Evolutionary conservation across 2,113 vertebrate species (phyloP).

Genomic region (Cyanoramphus novaezelandiae): DNA sequence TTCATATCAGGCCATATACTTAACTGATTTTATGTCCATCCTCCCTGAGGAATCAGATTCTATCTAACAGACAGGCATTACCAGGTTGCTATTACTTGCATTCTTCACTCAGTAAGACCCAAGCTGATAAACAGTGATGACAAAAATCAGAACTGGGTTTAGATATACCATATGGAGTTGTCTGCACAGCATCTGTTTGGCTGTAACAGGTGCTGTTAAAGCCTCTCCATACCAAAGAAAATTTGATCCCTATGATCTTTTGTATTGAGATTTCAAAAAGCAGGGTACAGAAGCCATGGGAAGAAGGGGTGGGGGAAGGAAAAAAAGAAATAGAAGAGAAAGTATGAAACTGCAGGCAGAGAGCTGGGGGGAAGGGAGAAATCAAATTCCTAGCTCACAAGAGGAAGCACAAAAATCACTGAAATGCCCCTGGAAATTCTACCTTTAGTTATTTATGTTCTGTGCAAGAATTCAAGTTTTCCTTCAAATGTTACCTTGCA

Average conservation of each 20-base stretch:
- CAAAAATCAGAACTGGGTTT: neutral
- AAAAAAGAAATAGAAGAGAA: neutral
- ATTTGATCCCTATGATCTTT: neutral
- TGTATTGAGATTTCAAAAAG: neutral
- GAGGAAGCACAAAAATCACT: neutral
- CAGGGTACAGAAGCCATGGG: neutral
- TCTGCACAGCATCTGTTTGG: neutral
- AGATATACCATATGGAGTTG: neutral
- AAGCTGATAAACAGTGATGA: neutral
- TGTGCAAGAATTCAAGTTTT: neutral
- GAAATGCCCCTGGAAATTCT: neutral
- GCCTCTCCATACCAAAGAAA: neutral
- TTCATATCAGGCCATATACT: neutral
- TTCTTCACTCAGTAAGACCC: neutral
- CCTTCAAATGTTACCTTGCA: slow-evolving; percentile 73
- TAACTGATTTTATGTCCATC: neutral
- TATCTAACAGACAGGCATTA: neutral
- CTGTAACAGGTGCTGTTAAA: neutral
- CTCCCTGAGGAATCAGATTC: neutral
- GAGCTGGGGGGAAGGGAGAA: neutral
- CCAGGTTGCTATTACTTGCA: neutral
- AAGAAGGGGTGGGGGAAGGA: neutral
- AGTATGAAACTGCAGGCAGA: neutral
- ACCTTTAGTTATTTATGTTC: neutral
- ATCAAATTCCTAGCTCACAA: neutral